Percentiles rank a stretch among this genome's conserved stretches.
phyloP scores from a whole-genome alignment of 2,888 invertebrate genomes.

The Lasioglossum leucozonium region DNA sequence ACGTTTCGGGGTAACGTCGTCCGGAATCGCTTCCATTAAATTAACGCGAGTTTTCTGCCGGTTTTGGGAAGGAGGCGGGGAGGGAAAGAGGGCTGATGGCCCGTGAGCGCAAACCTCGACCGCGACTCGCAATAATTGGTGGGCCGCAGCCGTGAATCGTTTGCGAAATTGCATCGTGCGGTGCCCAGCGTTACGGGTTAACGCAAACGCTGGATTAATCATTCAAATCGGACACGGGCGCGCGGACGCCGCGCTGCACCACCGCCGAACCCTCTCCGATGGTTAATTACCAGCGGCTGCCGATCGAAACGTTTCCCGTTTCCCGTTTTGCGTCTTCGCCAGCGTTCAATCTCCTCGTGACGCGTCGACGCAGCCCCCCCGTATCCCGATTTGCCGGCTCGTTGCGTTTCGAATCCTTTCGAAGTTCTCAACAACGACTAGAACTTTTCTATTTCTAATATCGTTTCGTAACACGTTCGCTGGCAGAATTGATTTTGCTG shows the following conservation, averaged over 20 bases:
- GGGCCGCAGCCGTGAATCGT: conserved; percentile 54
- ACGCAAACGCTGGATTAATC: conserved; percentile 66
- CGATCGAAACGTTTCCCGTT: conserved; percentile 24
- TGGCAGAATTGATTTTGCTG: too few species aligned
- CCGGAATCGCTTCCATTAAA: conserved; percentile 12
- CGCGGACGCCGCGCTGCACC: not conserved
- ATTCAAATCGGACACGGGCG: conserved; percentile 48
- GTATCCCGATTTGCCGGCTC: not conserved
- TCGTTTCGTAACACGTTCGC: too few species aligned
- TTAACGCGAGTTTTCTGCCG: conserved; percentile 28
- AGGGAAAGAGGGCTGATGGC: not conserved
- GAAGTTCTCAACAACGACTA: too few species aligned
- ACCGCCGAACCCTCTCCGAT: conserved; percentile 19
- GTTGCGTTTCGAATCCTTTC: too few species aligned
- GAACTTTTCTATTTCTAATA: not conserved
- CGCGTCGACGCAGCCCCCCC: not conserved
- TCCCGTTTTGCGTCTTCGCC: conserved; percentile 22
- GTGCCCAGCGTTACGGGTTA: conserved; percentile 41
- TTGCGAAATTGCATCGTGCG: conserved; percentile 45
- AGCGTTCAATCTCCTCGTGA: not conserved
- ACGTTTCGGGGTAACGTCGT: not conserved
- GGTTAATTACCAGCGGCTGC: conserved; percentile 48
- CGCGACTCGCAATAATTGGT: conserved; percentile 58
- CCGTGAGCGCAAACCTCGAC: conserved; percentile 25
- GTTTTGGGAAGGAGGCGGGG: not conserved